Base-by-base conservation (phyloP, 2,797 vertebrate genomes). In the Acanthopagrus latus region DNA sequence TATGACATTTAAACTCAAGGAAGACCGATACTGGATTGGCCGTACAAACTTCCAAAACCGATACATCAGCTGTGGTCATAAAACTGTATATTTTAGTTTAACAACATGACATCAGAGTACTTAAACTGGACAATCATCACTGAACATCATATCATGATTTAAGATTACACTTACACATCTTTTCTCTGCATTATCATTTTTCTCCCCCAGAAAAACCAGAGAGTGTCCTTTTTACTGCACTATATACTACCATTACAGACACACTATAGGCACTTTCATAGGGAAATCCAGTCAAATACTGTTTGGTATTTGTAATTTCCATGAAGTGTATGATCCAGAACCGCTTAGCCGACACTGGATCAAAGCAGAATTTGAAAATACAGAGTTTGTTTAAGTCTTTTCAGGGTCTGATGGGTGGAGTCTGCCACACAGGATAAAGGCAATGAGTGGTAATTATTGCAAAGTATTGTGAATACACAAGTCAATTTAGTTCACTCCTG, bases 251-350 rank as follows among this genome's bases (percentile, higher is more conserved):
- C 33, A 7, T 7, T 3, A 20, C 16, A 47, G 0, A 3, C n/a
- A 50, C 6, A 43, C 65, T 62, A 56, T 13, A 72, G 41, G 41
- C 48, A 66, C 59, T 85, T 66, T 81, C 81, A 81, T 17, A 11
- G 14, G 75, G 76, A 86, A 88, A 73, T 59, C 3, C 13, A 51
- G 9, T 57, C 74, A 92, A 90, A 88, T 68, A 81, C 80, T 4
- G 16, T 12, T 20, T 0, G 2, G 63, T 82, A 82, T 87, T 86
- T 86, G 83, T 71, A 20, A 27, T 90, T 89, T 83, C 81, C 85
- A 88, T 88, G 80, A 85, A 78, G 56, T 29, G 1, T 29, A 7
- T 6, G 5, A 23, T 25, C 14, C 17, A 25, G 0, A 29, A 73
- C 9, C 12, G 50, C 47, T 58, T 1, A 41, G 10, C 46, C 11